These are phyloP conservation scores for Pristis pectinata DNA, from an alignment of 2,797 vertebrate species.

Conservation along the genomic window DNA sequence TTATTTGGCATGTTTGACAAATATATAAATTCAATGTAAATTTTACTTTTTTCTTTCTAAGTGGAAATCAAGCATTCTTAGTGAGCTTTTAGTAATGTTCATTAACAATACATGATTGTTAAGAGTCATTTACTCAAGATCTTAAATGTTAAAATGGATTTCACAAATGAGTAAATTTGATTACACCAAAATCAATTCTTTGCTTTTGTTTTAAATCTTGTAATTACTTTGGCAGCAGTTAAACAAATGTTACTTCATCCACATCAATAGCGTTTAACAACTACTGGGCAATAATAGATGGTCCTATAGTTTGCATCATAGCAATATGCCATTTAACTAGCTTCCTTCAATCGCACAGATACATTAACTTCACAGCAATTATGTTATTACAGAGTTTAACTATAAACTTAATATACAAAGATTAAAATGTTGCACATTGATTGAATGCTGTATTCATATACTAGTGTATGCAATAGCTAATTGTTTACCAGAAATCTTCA, in stretches of 20 bases:
- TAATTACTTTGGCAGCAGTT: no score
- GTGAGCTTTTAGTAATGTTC: no score
- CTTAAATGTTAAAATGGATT: neutral
- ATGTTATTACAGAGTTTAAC: neutral
- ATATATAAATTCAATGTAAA: neutral
- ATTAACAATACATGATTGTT: no score
- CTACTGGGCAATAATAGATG: no score
- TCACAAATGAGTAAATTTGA: neutral
- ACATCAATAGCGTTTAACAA: no score
- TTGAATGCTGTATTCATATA: neutral
- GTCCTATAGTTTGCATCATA: no score
- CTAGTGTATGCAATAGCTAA: neutral
- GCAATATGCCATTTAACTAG: no score
- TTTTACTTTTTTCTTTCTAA: neutral
- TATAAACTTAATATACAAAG: neutral
- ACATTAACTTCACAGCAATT: neutral
- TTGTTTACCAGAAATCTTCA: neutral
- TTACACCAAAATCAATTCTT: neutral
- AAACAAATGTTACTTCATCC: no score
- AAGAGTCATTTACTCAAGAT: no score
- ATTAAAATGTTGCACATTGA: neutral
- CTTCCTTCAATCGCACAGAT: neutral
- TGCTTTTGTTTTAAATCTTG: neutral
- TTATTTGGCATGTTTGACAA: neutral
- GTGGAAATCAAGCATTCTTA: neutral